phyloP scores from a whole-genome alignment of 2,888 invertebrate species.

The Cetonia aurata region DNA sequence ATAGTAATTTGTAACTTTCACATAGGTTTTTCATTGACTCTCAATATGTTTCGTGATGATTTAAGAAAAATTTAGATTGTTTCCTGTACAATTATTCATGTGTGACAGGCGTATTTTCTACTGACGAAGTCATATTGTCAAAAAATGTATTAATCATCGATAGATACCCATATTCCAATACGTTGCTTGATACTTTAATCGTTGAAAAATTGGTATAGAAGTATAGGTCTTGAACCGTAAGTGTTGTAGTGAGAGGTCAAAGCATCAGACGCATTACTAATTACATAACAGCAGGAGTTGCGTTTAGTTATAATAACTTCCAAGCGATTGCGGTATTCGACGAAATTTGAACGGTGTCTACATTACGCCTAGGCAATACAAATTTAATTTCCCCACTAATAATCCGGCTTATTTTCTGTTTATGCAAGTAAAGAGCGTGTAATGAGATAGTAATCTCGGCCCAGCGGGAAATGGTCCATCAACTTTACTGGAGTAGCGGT shows the following conservation, averaged over 20 bases:
- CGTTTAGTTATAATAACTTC: conserved; percentile 28
- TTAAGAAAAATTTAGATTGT: no score
- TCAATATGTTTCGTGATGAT: no score
- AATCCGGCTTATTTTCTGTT: conserved; percentile 29
- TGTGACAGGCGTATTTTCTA: conserved; percentile 5
- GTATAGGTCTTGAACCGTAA: conserved; percentile 1
- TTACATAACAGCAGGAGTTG: conserved; percentile 29
- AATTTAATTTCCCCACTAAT: conserved; percentile 31
- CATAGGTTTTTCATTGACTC: no score
- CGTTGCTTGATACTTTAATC: conserved; percentile 23
- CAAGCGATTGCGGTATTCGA: background rate
- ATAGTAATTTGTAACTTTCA: no score
- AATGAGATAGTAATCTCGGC: conserved; percentile 38
- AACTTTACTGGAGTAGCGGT: conserved; percentile 26
- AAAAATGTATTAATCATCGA: conserved; percentile 23
- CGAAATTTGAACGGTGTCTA: background rate
- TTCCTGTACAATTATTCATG: conserved; percentile 10
- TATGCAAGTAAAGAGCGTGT: conserved; percentile 37
- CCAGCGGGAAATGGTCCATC: conserved; percentile 36
- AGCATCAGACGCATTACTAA: conserved; percentile 28
- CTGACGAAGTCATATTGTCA: conserved; percentile 27
- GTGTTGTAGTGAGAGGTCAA: conserved; percentile 11
- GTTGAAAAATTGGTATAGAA: conserved; percentile 17
- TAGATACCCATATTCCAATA: background rate
- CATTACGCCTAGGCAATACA: conserved; percentile 17